These are phyloP conservation scores for Caenorhabditis sp. DNA, from an alignment of 2,888 invertebrate species.

Conservation along the genomic window DNA sequence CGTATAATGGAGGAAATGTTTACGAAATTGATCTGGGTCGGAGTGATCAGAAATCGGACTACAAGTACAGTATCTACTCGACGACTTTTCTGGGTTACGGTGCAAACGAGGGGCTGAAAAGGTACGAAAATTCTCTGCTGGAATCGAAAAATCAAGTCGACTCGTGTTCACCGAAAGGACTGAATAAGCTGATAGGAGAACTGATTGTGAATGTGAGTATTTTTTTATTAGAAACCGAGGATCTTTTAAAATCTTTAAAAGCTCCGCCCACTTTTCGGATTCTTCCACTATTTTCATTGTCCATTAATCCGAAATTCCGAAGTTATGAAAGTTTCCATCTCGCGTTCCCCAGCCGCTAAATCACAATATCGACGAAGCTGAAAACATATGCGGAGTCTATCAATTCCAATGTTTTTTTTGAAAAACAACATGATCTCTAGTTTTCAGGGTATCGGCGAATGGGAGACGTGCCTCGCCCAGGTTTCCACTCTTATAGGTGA, in stretches of 20 bases:
- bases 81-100: slow-evolving; percentile 86
- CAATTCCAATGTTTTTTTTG: neutral
- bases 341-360: no score
- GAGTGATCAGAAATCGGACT: slow-evolving; percentile 84
- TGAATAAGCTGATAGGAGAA: slow-evolving; percentile 25
- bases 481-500: slow-evolving; percentile 70
- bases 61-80: slow-evolving; percentile 85
- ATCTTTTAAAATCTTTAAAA: no score
- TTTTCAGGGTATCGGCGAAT: slow-evolving; percentile 79
- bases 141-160: slow-evolving; percentile 12
- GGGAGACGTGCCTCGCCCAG: slow-evolving; percentile 76
- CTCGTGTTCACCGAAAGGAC: slow-evolving; percentile 40
- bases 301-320: no score
- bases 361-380: no score
- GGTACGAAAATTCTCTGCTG: slow-evolving; percentile 25
- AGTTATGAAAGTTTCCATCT: no score
- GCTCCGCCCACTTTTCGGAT: no score
- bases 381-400: neutral
- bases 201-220: slow-evolving; percentile 16
- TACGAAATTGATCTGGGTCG: slow-evolving; percentile 85
- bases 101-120: slow-evolving; percentile 84
- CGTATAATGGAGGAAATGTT: slow-evolving; percentile 72
- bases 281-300: no score
- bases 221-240: no score
- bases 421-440: neutral